phyloP scores from a whole-genome alignment of 2,888 invertebrate species.

The Lasioglossum lativentre region DNA sequence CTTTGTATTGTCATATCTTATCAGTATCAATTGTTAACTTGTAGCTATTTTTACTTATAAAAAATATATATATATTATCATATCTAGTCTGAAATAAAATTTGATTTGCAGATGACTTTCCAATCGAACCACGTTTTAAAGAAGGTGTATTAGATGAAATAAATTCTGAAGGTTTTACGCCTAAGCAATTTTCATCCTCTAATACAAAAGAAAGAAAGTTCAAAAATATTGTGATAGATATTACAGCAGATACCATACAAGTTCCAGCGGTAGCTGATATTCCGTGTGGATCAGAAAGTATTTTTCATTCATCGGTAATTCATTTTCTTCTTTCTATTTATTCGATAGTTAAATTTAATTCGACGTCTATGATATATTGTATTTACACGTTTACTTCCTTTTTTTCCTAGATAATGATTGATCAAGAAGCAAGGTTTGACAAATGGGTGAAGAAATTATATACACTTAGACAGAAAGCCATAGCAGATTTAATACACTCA shows the following conservation, averaged over 20 bases:
- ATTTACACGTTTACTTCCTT: slow-evolving; percentile 50
- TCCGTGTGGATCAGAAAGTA: slow-evolving; percentile 75
- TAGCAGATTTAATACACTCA: slow-evolving; percentile 82
- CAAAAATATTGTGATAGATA: slow-evolving; percentile 90
- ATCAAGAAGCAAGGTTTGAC: slow-evolving; percentile 89
- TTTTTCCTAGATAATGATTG: slow-evolving; percentile 88
- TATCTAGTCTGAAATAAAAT: not conserved
- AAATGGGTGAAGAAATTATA: slow-evolving; percentile 91
- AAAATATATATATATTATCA: no score
- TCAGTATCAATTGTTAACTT: not conserved
- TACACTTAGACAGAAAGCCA: slow-evolving; percentile 88
- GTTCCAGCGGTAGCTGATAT: slow-evolving; percentile 86
- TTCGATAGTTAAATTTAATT: slow-evolving; percentile 1
- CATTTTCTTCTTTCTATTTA: slow-evolving; percentile 13
- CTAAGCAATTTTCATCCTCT: slow-evolving; percentile 86
- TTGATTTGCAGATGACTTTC: slow-evolving; percentile 77
- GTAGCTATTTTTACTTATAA: not conserved
- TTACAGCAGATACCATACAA: slow-evolving; percentile 89
- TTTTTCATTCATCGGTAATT: slow-evolving; percentile 82
- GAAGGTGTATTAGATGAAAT: slow-evolving; percentile 88
- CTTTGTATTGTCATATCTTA: not conserved
- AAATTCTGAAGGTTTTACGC: slow-evolving; percentile 89
- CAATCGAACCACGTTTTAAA: slow-evolving; percentile 79
- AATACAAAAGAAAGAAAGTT: slow-evolving; percentile 87
- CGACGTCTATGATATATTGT: not conserved